Evolutionary conservation across 2,113 vertebrate genomes (phyloP).

Genomic region (Saccopteryx leptura): DNA sequence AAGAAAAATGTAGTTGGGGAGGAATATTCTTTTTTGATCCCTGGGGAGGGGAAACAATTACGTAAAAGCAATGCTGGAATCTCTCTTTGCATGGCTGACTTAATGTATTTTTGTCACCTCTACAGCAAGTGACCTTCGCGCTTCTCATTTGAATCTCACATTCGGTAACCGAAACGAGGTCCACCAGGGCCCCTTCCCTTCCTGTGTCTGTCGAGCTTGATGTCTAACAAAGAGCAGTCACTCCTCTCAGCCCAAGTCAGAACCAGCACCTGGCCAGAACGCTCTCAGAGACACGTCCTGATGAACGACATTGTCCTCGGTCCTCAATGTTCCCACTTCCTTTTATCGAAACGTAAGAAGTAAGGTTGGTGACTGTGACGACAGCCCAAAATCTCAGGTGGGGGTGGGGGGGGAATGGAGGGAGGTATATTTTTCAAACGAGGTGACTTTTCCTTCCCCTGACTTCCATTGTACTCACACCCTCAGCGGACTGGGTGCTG

Average conservation of each 20-base stretch:
- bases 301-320: neutral
- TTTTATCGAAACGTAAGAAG: constrained; percentile 16
- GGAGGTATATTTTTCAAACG: constrained; percentile 25
- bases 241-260: neutral
- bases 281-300: neutral
- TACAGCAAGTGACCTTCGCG: neutral
- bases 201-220: neutral
- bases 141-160: neutral
- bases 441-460: neutral
- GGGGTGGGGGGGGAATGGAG: neutral
- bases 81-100: neutral
- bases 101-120: neutral
- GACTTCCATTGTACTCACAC: no score
- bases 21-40: constrained; percentile 4
- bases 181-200: neutral
- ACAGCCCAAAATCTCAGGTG: neutral
- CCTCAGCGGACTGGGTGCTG: no score
- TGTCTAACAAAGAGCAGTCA: neutral
- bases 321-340: neutral
- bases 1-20: neutral
- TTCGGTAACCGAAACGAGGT: neutral
- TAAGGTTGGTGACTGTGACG: neutral
- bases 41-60: neutral
- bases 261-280: neutral
- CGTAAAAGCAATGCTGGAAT: neutral